Conservation (phyloP, 2,888 invertebrate genomes). For the Uropetala carovei region DNA sequence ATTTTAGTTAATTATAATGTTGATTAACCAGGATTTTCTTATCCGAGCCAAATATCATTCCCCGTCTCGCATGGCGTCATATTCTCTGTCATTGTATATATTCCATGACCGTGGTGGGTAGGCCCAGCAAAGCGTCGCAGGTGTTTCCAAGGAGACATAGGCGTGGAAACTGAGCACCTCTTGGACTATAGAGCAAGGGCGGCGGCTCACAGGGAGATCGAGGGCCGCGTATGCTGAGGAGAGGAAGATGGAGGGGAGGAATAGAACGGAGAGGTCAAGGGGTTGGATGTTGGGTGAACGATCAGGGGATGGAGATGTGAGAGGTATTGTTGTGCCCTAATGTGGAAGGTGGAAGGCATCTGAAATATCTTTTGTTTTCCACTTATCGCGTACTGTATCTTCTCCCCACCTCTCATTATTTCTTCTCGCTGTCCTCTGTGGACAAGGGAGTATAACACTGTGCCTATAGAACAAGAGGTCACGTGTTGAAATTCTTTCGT, state of each 20-base stretch:
- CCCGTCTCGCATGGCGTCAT: background rate
- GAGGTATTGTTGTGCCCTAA: conserved; percentile 17
- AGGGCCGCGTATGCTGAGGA: background rate
- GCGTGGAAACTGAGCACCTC: background rate
- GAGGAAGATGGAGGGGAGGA: background rate
- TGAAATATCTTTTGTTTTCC: conserved; percentile 27
- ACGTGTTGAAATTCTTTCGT: too few species aligned
- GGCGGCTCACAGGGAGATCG: conserved; percentile 1
- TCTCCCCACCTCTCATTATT: background rate
- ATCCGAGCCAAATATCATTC: background rate
- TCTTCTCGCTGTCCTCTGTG: background rate
- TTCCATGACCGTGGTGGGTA: background rate
- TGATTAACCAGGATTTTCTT: background rate
- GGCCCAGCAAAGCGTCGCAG: background rate
- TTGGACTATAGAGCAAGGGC: conserved; percentile 29
- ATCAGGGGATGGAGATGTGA: conserved; percentile 29
- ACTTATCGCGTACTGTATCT: background rate
- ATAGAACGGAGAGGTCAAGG: conserved; percentile 1
- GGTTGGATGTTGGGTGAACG: background rate
- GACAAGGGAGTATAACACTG: conserved; percentile 9
- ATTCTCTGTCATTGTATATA: background rate
- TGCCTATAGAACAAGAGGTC: too few species aligned
- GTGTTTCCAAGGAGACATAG: background rate
- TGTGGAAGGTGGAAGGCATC: conserved; percentile 17
- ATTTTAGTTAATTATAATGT: too few species aligned